Percentiles rank a stretch among this genome's conserved stretches.
Evolutionary conservation across 2,888 invertebrate species (phyloP).

Genomic region (Bembecia ichneumoniformis): DNA sequence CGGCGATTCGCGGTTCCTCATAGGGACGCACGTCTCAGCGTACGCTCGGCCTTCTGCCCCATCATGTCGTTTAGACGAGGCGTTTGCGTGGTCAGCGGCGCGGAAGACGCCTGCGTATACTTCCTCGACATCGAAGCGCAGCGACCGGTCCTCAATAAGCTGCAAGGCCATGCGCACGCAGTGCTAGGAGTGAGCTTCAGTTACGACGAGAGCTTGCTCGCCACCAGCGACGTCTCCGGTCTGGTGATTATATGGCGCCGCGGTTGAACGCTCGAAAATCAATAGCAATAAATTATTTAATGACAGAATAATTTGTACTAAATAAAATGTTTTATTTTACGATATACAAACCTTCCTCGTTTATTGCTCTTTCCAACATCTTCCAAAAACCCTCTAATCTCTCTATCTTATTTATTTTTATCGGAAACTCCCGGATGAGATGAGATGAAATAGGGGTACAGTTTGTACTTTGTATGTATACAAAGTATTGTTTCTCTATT

Average conservation of each 20-base stretch:
- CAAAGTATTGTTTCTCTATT: too few species aligned
- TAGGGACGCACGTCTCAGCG: slow-evolving; percentile 50
- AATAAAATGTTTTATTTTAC: neutral
- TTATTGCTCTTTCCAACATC: too few species aligned
- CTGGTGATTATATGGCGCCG: slow-evolving; percentile 83
- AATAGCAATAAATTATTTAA: neutral
- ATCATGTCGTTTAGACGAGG: slow-evolving; percentile 87
- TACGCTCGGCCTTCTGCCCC: slow-evolving; percentile 87
- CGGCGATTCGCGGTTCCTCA: slow-evolving; percentile 78
- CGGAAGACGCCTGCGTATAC: slow-evolving; percentile 85
- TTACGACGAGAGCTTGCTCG: slow-evolving; percentile 88
- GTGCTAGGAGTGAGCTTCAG: slow-evolving; percentile 89
- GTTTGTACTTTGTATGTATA: too few species aligned
- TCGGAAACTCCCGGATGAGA: too few species aligned
- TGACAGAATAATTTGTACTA: neutral
- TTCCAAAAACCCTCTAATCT: too few species aligned
- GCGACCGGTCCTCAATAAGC: slow-evolving; percentile 71
- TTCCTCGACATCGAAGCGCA: slow-evolving; percentile 80
- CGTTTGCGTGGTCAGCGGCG: slow-evolving; percentile 84
- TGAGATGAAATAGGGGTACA: too few species aligned
- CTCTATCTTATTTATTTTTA: too few species aligned
- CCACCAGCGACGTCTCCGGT: slow-evolving; percentile 86
- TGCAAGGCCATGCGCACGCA: slow-evolving; percentile 85
- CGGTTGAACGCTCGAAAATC: slow-evolving; percentile 31
- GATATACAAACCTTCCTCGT: too few species aligned